Evolutionary conservation across 2,888 invertebrate genomes (phyloP).

Genomic region (Synergus itoensis): DNA sequence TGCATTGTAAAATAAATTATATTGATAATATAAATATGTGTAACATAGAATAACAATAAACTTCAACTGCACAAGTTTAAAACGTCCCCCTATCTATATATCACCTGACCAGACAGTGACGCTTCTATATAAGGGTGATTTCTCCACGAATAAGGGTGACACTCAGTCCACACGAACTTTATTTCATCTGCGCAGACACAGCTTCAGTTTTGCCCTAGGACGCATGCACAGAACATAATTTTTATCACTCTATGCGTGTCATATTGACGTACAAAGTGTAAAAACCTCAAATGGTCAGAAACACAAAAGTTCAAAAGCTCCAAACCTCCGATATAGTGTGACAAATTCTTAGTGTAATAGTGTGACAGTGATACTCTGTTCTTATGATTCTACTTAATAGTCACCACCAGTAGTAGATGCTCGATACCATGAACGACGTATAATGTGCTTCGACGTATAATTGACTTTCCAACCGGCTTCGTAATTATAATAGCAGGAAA

Average conservation of each 20-base stretch:
- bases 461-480: conserved; percentile 38
- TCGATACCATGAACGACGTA: neutral
- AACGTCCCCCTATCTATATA: too few species aligned
- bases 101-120: neutral
- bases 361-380: neutral
- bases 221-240: conserved; percentile 12
- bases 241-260: neutral
- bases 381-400: conserved; percentile 14
- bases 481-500: conserved; percentile 60
- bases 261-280: conserved; percentile 39
- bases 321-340: neutral
- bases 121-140: neutral
- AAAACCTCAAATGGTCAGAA: conserved; percentile 34
- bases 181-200: conserved; percentile 30
- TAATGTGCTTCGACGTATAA: conserved; percentile 7
- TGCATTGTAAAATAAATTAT: too few species aligned
- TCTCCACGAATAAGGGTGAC: neutral
- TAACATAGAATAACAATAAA: too few species aligned
- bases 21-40: too few species aligned
- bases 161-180: neutral
- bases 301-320: neutral
- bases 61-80: too few species aligned
- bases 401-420: conserved; percentile 20
- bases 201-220: conserved; percentile 13
- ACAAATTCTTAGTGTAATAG: neutral